Base-by-base conservation (phyloP, 2,888 invertebrate genomes). In the Cosmorhoe ocellata region DNA sequence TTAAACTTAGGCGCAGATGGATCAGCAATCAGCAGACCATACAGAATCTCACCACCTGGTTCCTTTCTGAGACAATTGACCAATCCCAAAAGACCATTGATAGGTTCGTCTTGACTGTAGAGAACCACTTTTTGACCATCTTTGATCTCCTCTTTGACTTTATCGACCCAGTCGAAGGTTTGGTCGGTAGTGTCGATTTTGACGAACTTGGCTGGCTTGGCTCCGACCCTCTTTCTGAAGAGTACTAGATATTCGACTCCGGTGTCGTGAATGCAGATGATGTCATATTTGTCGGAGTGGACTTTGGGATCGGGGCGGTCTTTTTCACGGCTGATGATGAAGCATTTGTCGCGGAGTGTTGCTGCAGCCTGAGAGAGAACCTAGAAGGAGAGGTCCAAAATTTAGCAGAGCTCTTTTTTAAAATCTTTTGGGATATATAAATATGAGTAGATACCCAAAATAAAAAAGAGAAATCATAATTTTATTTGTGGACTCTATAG, bases 31-130 rank as follows among this genome's bases (percentile, higher is more conserved):
- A 94, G 90, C 5, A 96, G 76, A 46, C 93, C 93, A 42, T 91
- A 90, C 0, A 93, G 84, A 0, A 92, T 75, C 59, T 92, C 91
- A 37, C 95, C 95, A 59, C 95, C 95, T 0, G 94, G 93, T 71
- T 98, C 98, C 64, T 92, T 94, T 51, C 95, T 91, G 22, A 99
- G 77, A 77, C 98, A 98, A 66, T 97, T 97, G 0, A 96, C 93
- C 44, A 98, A 83, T n/a, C 99, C 99, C 13, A 97, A 76, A 0
- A 98, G 88, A 9, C 99, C 99, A 72, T 92, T 96, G 5, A 93
- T 84, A 1, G 91, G 88, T 46, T 94, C 93, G 58, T 93, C 92
- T 74, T 94, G 92, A 0, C 93, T 88, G 11, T 95, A 92, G 0
- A 98, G 73, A 0, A 95, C 84, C 0, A 95, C 78, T 66, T 92